phyloP scores from a whole-genome alignment of 2,113 vertebrate species.

The Limanda limanda region DNA sequence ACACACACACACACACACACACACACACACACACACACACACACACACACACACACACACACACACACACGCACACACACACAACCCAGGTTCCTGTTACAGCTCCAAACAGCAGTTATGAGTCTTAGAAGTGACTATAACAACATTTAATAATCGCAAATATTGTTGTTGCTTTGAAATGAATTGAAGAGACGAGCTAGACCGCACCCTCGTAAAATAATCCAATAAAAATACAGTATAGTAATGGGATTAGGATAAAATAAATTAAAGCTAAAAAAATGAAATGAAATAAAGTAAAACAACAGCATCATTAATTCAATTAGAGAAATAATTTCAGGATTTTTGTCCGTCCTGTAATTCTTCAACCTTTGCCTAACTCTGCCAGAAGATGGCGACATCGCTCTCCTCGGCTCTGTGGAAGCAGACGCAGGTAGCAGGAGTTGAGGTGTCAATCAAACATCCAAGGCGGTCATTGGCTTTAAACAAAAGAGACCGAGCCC shows the following conservation, averaged over 20 bases:
- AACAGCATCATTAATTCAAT: no score
- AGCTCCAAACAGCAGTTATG: slow-evolving; percentile 15
- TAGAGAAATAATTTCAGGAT: no score
- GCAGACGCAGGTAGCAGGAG: no score
- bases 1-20: no score
- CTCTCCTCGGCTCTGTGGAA: background rate
- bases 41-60: background rate
- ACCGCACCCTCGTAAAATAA: background rate
- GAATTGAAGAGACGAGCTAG: slow-evolving; percentile 12
- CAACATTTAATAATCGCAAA: slow-evolving; percentile 1
- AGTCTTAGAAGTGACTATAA: slow-evolving; percentile 7
- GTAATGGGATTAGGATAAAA: no score
- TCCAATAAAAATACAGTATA: no score
- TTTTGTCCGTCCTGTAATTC: no score
- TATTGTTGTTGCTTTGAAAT: slow-evolving; percentile 32
- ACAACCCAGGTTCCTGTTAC: background rate
- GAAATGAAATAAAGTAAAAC: no score
- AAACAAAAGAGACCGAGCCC: background rate
- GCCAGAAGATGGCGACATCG: slow-evolving; percentile 19
- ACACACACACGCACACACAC: background rate
- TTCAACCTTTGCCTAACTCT: background rate
- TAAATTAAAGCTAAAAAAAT: no score
- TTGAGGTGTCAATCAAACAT: background rate
- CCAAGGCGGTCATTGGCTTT: slow-evolving; percentile 17
- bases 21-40: no score